Conservation (phyloP, 1,140 invertebrate genomes). For the Bombus waltoni region DNA sequence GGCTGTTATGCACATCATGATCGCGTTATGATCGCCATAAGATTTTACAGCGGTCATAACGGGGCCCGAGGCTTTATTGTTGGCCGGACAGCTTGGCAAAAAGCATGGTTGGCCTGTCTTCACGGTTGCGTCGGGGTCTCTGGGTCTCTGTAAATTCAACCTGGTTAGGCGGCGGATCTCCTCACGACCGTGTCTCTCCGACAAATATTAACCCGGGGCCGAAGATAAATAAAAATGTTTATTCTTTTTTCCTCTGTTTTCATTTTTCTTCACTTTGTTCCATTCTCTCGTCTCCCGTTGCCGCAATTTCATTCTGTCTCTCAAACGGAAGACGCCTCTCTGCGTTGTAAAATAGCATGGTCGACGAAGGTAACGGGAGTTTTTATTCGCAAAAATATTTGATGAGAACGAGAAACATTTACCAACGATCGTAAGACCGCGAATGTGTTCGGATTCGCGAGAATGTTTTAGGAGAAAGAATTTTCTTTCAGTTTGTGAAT, state of each 20-base stretch:
- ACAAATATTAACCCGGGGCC: slow-evolving; percentile 36
- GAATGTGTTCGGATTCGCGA: too few species aligned
- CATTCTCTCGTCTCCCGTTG: background rate
- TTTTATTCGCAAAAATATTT: background rate
- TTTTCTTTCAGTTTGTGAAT: too few species aligned
- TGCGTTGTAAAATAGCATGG: background rate
- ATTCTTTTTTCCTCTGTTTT: background rate
- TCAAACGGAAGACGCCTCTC: background rate
- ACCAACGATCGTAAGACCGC: background rate
- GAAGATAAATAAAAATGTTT: slow-evolving; percentile 51
- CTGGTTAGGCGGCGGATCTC: slow-evolving; percentile 35
- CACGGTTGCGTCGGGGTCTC: slow-evolving; percentile 13
- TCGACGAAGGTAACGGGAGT: background rate
- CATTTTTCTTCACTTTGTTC: background rate
- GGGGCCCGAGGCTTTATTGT: slow-evolving; percentile 66
- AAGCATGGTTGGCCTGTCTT: slow-evolving; percentile 25
- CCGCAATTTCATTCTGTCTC: background rate
- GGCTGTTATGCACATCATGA: slow-evolving; percentile 71
- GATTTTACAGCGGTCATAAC: slow-evolving; percentile 76
- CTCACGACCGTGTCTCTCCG: slow-evolving; percentile 20
- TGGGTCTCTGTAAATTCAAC: slow-evolving; percentile 46
- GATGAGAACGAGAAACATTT: background rate
- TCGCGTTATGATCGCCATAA: slow-evolving; percentile 77
- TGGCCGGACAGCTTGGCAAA: slow-evolving; percentile 43
- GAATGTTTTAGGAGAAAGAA: too few species aligned